Evolutionary conservation across 2,888 invertebrate species (phyloP).

Genomic region (Zaprionus obscuricornis): DNA sequence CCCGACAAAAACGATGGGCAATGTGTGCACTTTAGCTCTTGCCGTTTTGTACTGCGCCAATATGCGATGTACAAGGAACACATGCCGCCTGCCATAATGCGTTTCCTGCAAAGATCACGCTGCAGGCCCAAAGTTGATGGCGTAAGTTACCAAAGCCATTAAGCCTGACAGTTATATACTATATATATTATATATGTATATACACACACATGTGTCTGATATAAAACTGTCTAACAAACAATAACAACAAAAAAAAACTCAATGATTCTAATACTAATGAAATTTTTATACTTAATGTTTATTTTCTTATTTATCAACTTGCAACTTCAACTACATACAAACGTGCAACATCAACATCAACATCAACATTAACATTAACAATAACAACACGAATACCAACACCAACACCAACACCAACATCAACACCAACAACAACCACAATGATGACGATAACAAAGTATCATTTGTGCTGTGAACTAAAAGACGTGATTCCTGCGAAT

Average conservation of each 20-base stretch:
- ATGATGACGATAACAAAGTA: constrained; percentile 57
- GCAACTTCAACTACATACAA: constrained; percentile 3
- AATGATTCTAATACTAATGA: constrained; percentile 60
- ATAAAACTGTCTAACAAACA: constrained; percentile 57
- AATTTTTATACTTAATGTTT: constrained; percentile 25
- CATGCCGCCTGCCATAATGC: constrained; percentile 67
- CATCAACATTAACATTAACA: constrained; percentile 5
- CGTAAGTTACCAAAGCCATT: constrained; percentile 56
- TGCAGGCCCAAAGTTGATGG: constrained; percentile 66
- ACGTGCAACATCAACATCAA: not conserved
- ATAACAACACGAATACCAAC: constrained; percentile 15
- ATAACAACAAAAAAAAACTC: constrained; percentile 49
- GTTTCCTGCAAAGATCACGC: constrained; percentile 65
- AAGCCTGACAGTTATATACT: constrained; percentile 18
- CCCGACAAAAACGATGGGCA: constrained; percentile 60
- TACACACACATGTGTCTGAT: not conserved
- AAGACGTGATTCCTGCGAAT: constrained; percentile 69
- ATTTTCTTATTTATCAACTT: constrained; percentile 3
- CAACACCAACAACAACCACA: constrained; percentile 20
- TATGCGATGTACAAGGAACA: constrained; percentile 72
- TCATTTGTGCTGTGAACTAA: constrained; percentile 69
- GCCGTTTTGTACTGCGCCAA: constrained; percentile 63
- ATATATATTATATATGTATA: too few species aligned
- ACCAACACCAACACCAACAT: constrained; percentile 11
- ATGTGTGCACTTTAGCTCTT: constrained; percentile 66